A percentile compares a stretch with the other conserved stretches of the same genome.
These are phyloP conservation scores for Hirtodrosophila confusa DNA, from an alignment of 2,888 invertebrate species.

Conservation along the genomic window DNA sequence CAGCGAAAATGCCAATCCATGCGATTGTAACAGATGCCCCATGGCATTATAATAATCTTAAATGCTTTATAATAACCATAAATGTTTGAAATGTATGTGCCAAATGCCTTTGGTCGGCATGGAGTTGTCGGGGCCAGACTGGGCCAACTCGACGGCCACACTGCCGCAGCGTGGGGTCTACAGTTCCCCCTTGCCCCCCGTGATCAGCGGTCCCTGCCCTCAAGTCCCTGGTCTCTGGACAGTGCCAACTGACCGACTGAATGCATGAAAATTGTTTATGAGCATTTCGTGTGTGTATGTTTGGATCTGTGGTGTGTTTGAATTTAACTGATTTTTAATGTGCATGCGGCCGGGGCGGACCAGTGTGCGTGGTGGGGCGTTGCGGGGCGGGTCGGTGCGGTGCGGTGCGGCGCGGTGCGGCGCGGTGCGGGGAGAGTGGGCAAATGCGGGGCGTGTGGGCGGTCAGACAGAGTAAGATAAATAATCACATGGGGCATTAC, in stretches of 20 bases:
- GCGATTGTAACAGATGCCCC: slow-evolving; percentile 64
- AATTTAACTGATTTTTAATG: slow-evolving; percentile 78
- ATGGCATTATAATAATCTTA: slow-evolving; percentile 77
- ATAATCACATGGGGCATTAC: slow-evolving; percentile 66
- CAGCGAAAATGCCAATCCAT: slow-evolving; percentile 20
- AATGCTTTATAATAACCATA: slow-evolving; percentile 80
- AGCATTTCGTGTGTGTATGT: slow-evolving; percentile 42
- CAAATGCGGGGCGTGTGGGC: slow-evolving; percentile 45
- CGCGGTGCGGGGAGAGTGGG: not conserved
- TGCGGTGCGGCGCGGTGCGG: slow-evolving; percentile 22
- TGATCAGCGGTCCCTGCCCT: not conserved
- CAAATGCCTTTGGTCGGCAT: slow-evolving; percentile 52
- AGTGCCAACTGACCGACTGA: slow-evolving; percentile 48
- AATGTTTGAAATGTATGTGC: slow-evolving; percentile 79
- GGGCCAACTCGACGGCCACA: slow-evolving; percentile 25
- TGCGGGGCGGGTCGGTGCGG: not conserved
- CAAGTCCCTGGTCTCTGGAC: slow-evolving; percentile 18
- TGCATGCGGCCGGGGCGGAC: slow-evolving; percentile 24
- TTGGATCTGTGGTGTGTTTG: slow-evolving; percentile 60
- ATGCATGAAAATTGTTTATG: slow-evolving; percentile 74
- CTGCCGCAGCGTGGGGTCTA: slow-evolving; percentile 34
- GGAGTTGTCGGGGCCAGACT: slow-evolving; percentile 18
- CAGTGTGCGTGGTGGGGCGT: not conserved
- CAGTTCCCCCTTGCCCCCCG: not conserved
- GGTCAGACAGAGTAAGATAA: slow-evolving; percentile 54